Evolutionary conservation across 2,888 invertebrate genomes (phyloP).

Genomic region (Adineta ricciae): DNA sequence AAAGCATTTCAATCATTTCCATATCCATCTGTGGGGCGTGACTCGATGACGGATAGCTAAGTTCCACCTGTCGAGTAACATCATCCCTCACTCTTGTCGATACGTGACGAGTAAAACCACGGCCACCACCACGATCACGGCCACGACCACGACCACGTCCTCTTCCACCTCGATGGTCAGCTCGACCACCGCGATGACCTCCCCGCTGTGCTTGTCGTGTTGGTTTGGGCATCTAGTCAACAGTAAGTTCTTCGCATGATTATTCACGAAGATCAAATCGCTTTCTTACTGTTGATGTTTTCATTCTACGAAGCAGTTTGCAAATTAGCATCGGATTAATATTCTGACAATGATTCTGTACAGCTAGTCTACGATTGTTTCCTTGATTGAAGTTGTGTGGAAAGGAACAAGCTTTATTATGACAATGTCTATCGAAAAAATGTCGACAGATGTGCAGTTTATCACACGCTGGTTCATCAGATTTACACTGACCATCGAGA

Average conservation of each 20-base stretch:
- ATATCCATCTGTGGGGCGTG: not conserved
- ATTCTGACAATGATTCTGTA: not conserved
- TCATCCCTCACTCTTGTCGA: not conserved
- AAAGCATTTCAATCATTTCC: not conserved
- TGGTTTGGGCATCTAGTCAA: too few species aligned
- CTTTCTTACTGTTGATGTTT: not conserved
- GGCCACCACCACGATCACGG: not conserved
- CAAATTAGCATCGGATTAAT: not conserved
- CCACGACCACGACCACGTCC: not conserved
- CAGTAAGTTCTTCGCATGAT: too few species aligned
- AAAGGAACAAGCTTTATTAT: not conserved
- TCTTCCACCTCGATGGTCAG: not conserved
- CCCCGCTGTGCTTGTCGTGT: too few species aligned
- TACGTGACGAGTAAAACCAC: not conserved
- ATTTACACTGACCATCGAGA: not conserved
- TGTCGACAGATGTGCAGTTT: not conserved
- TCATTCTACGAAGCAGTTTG: not conserved
- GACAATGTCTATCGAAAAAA: not conserved
- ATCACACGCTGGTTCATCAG: not conserved
- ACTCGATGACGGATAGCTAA: not conserved
- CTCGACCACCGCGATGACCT: too few species aligned
- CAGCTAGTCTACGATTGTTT: not conserved
- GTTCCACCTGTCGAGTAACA: not conserved
- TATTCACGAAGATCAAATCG: too few species aligned
- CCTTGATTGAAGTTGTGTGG: not conserved